Evolutionary conservation across 2,113 vertebrate genomes (phyloP).

Genomic region (Nannobrachium achirus): DNA sequence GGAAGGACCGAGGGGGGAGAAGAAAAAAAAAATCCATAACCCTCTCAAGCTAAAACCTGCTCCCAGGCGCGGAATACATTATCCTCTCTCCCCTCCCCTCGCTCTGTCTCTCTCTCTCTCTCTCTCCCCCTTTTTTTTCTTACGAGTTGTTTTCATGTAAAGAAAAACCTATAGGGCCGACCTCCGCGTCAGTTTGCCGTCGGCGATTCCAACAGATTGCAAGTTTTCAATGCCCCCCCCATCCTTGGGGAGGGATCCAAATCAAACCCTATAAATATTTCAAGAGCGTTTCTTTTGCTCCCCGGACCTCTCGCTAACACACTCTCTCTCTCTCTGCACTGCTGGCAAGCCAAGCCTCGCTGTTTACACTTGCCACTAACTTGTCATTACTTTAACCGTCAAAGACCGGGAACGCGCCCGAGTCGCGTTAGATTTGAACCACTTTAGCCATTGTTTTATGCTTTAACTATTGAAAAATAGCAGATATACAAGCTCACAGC

Average conservation of each 20-base stretch:
- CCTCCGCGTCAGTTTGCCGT: constrained; percentile 82
- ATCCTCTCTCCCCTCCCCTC: constrained; percentile 55
- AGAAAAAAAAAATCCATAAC: constrained; percentile 74
- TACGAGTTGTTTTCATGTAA: constrained; percentile 88
- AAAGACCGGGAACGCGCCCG: too few species aligned
- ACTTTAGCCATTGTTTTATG: too few species aligned
- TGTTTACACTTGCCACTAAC: constrained; percentile 65
- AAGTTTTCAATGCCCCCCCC: constrained; percentile 82
- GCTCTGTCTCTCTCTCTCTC: constrained; percentile 48
- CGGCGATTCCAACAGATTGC: constrained; percentile 81
- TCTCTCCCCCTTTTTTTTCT: constrained; percentile 23
- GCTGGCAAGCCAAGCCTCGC: constrained; percentile 53
- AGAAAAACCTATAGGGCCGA: constrained; percentile 87
- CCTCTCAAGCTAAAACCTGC: constrained; percentile 78
- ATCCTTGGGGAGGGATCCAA: constrained; percentile 83
- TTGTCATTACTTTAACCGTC: constrained; percentile 59
- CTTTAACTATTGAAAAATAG: too few species aligned
- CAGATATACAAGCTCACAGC: too few species aligned
- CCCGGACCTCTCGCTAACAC: constrained; percentile 67
- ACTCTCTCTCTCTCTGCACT: constrained; percentile 50
- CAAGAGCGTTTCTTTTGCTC: constrained; percentile 73
- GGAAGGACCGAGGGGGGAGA: too few species aligned
- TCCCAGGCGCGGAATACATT: constrained; percentile 80
- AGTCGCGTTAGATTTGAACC: too few species aligned
- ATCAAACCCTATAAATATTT: constrained; percentile 91